Evolutionary conservation across 2,797 vertebrate species (phyloP).

Genomic region (Pipistrellus pygmaeus): DNA sequence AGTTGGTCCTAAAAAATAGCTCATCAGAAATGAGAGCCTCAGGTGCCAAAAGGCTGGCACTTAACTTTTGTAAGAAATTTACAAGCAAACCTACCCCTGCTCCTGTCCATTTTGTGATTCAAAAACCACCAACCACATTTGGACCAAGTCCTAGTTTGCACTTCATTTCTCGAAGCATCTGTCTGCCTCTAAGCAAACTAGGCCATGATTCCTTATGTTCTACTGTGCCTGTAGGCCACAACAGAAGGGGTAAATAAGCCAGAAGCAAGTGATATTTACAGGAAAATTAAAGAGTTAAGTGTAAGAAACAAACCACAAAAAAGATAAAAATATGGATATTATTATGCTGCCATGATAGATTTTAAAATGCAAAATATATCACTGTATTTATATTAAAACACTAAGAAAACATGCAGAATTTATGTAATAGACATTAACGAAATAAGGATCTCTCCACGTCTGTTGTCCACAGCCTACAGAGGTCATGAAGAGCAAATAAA

Average conservation of each 20-base stretch:
- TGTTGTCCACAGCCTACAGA: not conserved
- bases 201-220: not conserved
- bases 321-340: not conserved
- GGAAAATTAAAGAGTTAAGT: conserved; percentile 37
- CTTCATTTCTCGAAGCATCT: conserved; percentile 26
- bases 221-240: not conserved
- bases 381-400: conserved; percentile 55
- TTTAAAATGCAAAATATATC: not conserved
- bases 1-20: not conserved
- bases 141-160: not conserved
- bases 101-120: not conserved
- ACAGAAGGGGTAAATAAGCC: conserved; percentile 39
- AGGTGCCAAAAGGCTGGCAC: not conserved
- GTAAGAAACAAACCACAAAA: not conserved
- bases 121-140: not conserved
- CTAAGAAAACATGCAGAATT: not conserved
- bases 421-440: not conserved
- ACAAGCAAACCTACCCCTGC: not conserved
- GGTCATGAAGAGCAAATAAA: conserved; percentile 10
- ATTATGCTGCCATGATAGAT: not conserved
- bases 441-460: not conserved
- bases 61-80: conserved; percentile 21
- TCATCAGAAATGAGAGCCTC: conserved; percentile 4
- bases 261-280: not conserved
- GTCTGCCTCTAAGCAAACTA: conserved; percentile 47